Base-by-base conservation (phyloP, 2,888 invertebrate species). In the Pristionchus japonicus region DNA sequence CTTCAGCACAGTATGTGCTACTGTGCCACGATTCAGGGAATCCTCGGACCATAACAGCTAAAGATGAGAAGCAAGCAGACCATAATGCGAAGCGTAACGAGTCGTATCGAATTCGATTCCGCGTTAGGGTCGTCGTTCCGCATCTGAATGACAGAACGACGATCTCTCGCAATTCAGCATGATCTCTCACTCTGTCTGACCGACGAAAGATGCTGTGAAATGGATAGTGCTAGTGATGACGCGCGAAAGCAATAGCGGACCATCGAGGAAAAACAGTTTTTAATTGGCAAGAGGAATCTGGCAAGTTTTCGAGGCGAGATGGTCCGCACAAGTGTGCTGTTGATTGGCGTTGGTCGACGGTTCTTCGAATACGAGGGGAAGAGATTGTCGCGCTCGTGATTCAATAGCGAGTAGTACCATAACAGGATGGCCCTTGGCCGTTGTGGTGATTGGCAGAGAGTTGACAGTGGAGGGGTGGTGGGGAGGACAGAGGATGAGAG, bases 41-140 rank as follows among this genome's bases (percentile, higher is more conserved):
- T 43, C 43, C 11, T 57, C 57, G 23, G n/a, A n/a, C 57, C 57
- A 57, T 23, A 57, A n/a, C 57, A 57, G 20, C 57, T n/a, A 57
- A 57, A 57, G n/a, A 57, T 57, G 57, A 57, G 57, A 57, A 57
- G 57, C 34, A 67, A 31, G 31, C 64, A 6, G 64, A 13, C 64
- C 70, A 37, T 37, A 70, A 70, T 70, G 23, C 23, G 70, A 57
- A 70, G 37, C 70, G 70, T 70, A 70, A 70, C 70, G 70, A 70
- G 70, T 34, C 70, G 70, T 70, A 70, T 70, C 70, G 70, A 70
- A 70, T 70, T 70, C 70, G 70, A 70, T 70, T 70, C 70, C 37
- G 64, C 27, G 64, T 3, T 15, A 34, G 31, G 64, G 64, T 34
- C 64, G 64, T 34, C 64, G 64, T 67, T 67, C 70, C 20, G 20